Evolutionary conservation across 35 echinoderm and acorn worm genomes (phyloP).

Genomic region (Acanthaster planci): DNA sequence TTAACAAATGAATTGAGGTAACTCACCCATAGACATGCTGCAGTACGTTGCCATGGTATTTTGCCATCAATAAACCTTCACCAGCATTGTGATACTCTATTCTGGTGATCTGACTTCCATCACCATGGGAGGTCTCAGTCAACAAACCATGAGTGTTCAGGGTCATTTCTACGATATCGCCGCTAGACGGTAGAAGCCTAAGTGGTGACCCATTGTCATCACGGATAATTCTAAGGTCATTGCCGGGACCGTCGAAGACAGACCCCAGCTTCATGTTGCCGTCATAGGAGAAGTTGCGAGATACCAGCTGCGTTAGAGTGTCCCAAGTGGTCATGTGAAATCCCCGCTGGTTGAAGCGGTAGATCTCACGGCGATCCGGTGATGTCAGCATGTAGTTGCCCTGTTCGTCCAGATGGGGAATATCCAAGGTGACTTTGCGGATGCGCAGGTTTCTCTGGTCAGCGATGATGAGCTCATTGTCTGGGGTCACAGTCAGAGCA

Average conservation of each 20-base stretch:
- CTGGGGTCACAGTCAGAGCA: constrained; percentile 49
- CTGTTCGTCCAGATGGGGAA: constrained; percentile 43
- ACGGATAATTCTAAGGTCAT: constrained; percentile 52
- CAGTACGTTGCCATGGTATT: constrained; percentile 32
- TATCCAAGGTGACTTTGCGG: constrained; percentile 46
- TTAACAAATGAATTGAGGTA: too few species aligned
- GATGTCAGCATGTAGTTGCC: constrained; percentile 66
- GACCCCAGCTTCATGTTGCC: constrained; percentile 52
- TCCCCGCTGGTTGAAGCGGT: constrained; percentile 72
- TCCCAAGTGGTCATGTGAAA: constrained; percentile 74
- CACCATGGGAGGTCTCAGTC: constrained; percentile 25
- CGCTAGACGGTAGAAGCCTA: constrained; percentile 26
- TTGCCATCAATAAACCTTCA: neutral
- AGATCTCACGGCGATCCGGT: constrained; percentile 56
- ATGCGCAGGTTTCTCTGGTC: constrained; percentile 95
- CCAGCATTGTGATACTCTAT: constrained; percentile 22
- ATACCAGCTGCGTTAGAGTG: constrained; percentile 57
- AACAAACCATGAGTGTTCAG: constrained; percentile 25
- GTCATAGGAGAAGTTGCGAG: constrained; percentile 79
- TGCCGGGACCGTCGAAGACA: constrained; percentile 67
- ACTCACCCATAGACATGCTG: constrained; percentile 71
- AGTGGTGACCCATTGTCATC: constrained; percentile 46
- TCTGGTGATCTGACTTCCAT: constrained; percentile 28
- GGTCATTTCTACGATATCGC: constrained; percentile 16
- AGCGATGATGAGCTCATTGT: constrained; percentile 63